phyloP scores from a whole-genome alignment of 2,888 invertebrate species.

The Nudaria mundana region DNA sequence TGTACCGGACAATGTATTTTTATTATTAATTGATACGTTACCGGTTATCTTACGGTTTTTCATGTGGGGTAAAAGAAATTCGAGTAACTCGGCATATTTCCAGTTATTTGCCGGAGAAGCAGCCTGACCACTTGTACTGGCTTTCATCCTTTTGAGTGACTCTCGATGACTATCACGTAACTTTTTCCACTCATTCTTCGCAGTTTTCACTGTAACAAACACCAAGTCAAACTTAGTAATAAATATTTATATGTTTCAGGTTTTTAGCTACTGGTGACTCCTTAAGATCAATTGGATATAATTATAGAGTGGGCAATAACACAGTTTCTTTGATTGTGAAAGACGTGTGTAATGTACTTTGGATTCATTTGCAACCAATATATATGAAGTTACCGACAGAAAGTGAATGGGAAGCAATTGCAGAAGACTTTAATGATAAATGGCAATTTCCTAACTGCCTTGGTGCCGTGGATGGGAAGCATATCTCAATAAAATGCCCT shows the following conservation, averaged over 20 bases:
- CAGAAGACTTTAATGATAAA: constrained; percentile 10
- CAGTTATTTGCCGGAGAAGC: constrained; percentile 20
- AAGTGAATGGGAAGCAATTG: constrained; percentile 22
- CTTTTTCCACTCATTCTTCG: constrained; percentile 21
- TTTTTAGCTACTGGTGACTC: constrained; percentile 17
- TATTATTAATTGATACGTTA: constrained; percentile 3
- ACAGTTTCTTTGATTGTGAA: constrained; percentile 21
- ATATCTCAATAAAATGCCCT: constrained; percentile 30
- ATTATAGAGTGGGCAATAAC: constrained; percentile 16
- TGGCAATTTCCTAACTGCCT: constrained; percentile 29
- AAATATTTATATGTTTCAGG: constrained; percentile 16
- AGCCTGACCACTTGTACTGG: constrained; percentile 17
- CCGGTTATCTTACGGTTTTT: constrained; percentile 20
- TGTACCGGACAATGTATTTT: constrained; percentile 1
- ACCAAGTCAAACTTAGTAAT: constrained; percentile 16
- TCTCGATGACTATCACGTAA: constrained; percentile 22
- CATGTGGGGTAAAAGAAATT: constrained; percentile 14
- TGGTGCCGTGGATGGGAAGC: constrained; percentile 33
- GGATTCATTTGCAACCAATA: constrained; percentile 23
- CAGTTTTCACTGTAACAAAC: constrained; percentile 9
- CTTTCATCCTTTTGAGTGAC: constrained; percentile 25
- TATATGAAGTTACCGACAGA: constrained; percentile 14
- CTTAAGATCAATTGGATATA: constrained; percentile 18
- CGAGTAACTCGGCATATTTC: constrained; percentile 26
- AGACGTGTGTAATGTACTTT: constrained; percentile 19